Conservation (phyloP, 2,113 vertebrate species). For the Cavia aperea region DNA sequence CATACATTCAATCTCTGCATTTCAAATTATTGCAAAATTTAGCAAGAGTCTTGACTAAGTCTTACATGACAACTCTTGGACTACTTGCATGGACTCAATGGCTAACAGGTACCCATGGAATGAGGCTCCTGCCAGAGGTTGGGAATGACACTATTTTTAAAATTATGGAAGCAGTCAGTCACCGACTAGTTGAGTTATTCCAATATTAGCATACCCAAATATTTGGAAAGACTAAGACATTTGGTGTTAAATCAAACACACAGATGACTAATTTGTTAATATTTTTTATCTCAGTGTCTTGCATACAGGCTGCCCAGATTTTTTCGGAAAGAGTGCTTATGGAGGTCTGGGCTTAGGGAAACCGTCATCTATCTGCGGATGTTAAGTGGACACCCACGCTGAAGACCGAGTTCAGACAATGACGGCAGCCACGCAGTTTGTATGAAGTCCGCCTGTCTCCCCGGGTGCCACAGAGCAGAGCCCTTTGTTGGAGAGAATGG, state of each 20-base stretch:
- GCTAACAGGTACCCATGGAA: accelerated
- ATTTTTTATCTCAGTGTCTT: not conserved
- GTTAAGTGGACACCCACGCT: not conserved
- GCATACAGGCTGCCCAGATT: not conserved
- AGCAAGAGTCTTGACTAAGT: constrained; percentile 20
- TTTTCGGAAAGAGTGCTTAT: not conserved
- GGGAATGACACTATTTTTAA: not conserved
- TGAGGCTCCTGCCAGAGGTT: not conserved
- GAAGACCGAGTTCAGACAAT: not conserved
- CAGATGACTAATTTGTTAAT: constrained; percentile 23
- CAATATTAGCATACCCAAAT: constrained; percentile 34
- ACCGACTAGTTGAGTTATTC: not conserved
- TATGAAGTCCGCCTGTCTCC: constrained; percentile 22
- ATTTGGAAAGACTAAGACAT: constrained; percentile 46
- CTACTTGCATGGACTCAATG: not conserved
- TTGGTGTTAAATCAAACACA: constrained; percentile 38
- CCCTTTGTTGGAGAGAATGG: constrained; percentile 40
- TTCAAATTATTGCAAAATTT: constrained; percentile 45
- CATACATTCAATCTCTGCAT: constrained; percentile 27
- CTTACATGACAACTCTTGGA: not conserved
- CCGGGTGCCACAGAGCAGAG: constrained; percentile 1
- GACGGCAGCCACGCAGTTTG: not conserved
- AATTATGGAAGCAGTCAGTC: constrained; percentile 3
- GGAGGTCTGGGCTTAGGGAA: not conserved
- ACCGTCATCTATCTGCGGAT: not conserved